Base-by-base conservation (phyloP, 2,113 vertebrate genomes). In the Erythrolamprus reginae region DNA sequence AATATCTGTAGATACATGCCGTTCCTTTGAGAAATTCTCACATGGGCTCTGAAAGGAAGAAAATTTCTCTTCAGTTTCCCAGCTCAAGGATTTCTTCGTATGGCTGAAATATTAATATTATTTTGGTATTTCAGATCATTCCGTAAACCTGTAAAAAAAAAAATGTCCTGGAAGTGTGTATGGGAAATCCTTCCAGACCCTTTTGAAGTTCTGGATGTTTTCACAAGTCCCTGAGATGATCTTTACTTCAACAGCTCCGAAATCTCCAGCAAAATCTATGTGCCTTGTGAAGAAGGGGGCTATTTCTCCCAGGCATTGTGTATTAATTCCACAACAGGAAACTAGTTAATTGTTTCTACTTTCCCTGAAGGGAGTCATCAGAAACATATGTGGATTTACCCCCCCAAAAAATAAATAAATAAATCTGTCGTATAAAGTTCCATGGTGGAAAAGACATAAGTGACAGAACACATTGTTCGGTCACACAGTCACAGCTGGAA, bases 311-410 rank as follows among this genome's bases (percentile, higher is more conserved):
- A 61, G 82, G 7, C 0, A 23, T 85, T 91, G 10, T 24, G 21
- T 53, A 45, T 55, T 55, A 28, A 55, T 47, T 82, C 53, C 53
- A 24, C 24, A 89, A 82, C 33, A 45, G 33, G 24, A 23, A 82
- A 7, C 24, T 23, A 33, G 28, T 56, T 88, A 86, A 86, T 0
- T 86, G 21, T n/a, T 24, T 51, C 42, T 92, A 10, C 33, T 94
- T 86, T 45, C 89, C 61, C 52, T 3, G 85, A 53, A 96, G 94
- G 91, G 92, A 94, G 24, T 42, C 89, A 61, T 93, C 95, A 94
- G 88, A 91, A 90, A 90, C 77, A 92, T 89, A 93, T 90, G 91
- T 96, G 88, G 93, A 95, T 92, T 92, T n/a, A n/a, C n/a, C n/a
- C n/a, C n/a, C n/a, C n/a, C n/a, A n/a, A n/a, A n/a, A n/a, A n/a